These are phyloP conservation scores for Pluvialis apricaria DNA, from an alignment of 2,113 vertebrate species.

Conservation along the genomic window DNA sequence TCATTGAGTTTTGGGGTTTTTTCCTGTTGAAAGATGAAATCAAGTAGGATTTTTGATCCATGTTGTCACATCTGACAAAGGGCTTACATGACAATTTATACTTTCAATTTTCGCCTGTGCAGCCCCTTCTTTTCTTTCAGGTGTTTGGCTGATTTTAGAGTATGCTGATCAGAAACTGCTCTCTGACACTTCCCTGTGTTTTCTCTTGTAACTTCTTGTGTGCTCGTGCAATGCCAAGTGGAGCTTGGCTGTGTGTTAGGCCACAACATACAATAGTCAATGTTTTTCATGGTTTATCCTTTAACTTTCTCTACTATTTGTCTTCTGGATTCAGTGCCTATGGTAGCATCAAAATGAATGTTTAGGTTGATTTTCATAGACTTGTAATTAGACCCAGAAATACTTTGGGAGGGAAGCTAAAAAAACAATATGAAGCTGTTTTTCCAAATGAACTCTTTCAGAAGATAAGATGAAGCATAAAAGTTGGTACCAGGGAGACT, in stretches of 20 bases:
- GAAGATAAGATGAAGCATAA: not conserved
- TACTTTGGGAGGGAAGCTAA: not conserved
- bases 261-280: not conserved
- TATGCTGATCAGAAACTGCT: fast-evolving
- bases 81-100: not conserved
- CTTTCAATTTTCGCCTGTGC: not conserved
- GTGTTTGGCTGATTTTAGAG: not conserved
- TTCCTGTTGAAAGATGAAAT: not conserved
- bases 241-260: not conserved
- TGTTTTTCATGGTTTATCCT: not conserved
- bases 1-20: not conserved
- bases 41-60: not conserved
- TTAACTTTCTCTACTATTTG: not conserved
- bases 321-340: not conserved
- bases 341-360: not conserved
- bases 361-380: not conserved
- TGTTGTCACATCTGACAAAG: not conserved
- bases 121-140: not conserved
- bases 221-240: not conserved
- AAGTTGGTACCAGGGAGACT: not conserved
- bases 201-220: not conserved
- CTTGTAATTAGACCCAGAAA: not conserved
- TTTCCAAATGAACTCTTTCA: not conserved
- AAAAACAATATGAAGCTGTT: not conserved
- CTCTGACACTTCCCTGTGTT: not conserved